Evolutionary conservation across 2,797 vertebrate species (phyloP).

Genomic region (Oreochromis grahami): DNA sequence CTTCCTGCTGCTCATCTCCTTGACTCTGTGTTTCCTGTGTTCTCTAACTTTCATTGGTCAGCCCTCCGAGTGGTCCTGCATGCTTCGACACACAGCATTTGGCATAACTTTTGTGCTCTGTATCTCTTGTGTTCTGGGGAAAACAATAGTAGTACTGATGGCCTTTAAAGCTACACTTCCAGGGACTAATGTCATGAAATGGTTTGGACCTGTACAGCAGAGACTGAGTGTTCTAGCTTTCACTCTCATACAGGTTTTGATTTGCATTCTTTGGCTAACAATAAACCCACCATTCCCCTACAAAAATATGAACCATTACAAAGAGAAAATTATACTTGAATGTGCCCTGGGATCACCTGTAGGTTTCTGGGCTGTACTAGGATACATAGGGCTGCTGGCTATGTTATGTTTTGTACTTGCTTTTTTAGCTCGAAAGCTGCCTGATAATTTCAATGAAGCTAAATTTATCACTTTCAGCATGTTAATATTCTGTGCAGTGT

Average conservation of each 20-base stretch:
- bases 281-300: conserved; percentile 64
- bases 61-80: conserved; percentile 75
- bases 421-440: conserved; percentile 53
- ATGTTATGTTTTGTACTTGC: neutral
- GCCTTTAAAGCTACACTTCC: conserved; percentile 69
- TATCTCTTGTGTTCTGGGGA: conserved; percentile 73
- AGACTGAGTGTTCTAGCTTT: conserved; percentile 39
- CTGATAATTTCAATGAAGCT: conserved; percentile 53
- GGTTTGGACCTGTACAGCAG: conserved; percentile 73
- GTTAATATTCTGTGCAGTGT: conserved; percentile 77
- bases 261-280: conserved; percentile 66
- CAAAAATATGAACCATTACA: conserved; percentile 41
- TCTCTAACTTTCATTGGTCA: conserved; percentile 71
- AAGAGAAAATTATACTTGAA: neutral
- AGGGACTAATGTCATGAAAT: conserved; percentile 68
- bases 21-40: conserved; percentile 72
- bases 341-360: neutral
- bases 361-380: neutral
- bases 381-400: neutral
- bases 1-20: conserved; percentile 74
- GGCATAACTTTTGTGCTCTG: conserved; percentile 76
- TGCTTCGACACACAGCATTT: conserved; percentile 71
- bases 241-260: neutral
- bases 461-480: conserved; percentile 79
- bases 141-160: conserved; percentile 77